These are phyloP conservation scores for Cynaeus angustus DNA, from an alignment of 2,888 invertebrate genomes.

Conservation along the genomic window DNA sequence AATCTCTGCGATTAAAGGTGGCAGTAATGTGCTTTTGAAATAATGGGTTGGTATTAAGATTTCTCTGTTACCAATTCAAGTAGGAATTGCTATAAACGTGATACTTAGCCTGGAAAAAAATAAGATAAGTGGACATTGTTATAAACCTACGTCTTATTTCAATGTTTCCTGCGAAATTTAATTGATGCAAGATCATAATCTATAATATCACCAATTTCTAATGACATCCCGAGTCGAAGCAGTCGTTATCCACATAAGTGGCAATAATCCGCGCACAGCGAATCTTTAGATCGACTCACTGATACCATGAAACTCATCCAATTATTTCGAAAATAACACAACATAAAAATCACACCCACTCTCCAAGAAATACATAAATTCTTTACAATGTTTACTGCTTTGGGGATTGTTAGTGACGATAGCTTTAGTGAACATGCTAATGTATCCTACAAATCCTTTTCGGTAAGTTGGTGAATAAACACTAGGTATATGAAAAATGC, in stretches of 20 bases:
- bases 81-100: neutral
- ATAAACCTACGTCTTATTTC: neutral
- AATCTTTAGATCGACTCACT: conserved; percentile 38
- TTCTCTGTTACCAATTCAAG: neutral
- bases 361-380: conserved; percentile 8
- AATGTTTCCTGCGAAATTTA: no score
- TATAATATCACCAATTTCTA: conserved; percentile 16
- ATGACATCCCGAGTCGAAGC: conserved; percentile 25
- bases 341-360: conserved; percentile 38
- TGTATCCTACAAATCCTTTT: no score
- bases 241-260: conserved; percentile 27
- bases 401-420: neutral
- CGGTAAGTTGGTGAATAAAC: no score
- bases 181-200: neutral
- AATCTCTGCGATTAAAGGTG: neutral
- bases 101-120: neutral
- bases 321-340: conserved; percentile 38
- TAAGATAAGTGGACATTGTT: neutral
- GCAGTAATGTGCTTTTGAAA: neutral
- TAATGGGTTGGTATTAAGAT: no score
- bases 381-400: conserved; percentile 31
- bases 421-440: neutral
- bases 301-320: conserved; percentile 36
- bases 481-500: conserved; percentile 19
- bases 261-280: conserved; percentile 37